Evolutionary conservation across 2,888 invertebrate species (phyloP).

Genomic region (Melieria crassipennis): DNA sequence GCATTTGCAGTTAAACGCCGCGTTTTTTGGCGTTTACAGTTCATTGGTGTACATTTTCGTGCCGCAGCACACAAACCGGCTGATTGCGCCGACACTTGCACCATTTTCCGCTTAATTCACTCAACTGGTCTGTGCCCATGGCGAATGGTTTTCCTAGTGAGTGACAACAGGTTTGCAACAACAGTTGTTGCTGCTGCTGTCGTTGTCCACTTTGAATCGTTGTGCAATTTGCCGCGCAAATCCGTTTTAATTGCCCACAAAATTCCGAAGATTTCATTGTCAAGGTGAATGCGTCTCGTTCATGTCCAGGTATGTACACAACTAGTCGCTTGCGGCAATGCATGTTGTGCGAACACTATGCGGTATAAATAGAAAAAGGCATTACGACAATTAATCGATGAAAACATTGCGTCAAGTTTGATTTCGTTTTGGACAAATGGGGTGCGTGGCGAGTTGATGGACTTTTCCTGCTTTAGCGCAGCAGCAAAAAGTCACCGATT

Average conservation of each 20-base stretch:
- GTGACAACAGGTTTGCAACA: not conserved
- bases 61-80: not conserved
- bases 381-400: conserved; percentile 17
- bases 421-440: not conserved
- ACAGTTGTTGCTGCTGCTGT: no score
- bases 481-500: no score
- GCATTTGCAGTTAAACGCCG: conserved; percentile 1
- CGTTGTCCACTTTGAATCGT: not conserved
- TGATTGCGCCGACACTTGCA: conserved; percentile 12
- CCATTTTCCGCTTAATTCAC: conserved; percentile 20
- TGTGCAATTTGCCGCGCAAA: not conserved
- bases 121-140: conserved; percentile 19
- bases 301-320: conserved; percentile 2
- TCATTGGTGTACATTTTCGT: not conserved
- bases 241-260: conserved; percentile 24
- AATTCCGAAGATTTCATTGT: conserved; percentile 24
- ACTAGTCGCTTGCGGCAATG: not conserved
- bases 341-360: no score
- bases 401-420: not conserved
- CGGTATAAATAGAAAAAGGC: not conserved
- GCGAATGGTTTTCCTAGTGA: not conserved
- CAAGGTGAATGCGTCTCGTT: conserved; percentile 29
- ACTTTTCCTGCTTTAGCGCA: no score
- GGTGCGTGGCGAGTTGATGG: not conserved
- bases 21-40: not conserved